These are phyloP conservation scores for Drosophila pallidifrons DNA, from an alignment of 1,140 invertebrate species.

Conservation along the genomic window DNA sequence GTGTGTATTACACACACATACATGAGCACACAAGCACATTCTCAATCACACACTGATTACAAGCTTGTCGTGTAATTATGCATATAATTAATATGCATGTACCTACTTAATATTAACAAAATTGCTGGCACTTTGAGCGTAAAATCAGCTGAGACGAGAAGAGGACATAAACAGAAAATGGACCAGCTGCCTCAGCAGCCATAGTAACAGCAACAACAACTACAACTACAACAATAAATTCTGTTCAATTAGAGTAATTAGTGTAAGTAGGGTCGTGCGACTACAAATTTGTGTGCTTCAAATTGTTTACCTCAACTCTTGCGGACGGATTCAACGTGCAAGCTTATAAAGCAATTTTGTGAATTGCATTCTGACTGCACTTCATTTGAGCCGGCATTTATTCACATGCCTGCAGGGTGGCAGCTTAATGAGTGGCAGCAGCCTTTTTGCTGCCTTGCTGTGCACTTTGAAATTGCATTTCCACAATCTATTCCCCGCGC, in stretches of 20 bases:
- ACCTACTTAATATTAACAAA: conserved; percentile 77
- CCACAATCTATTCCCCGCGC: background rate
- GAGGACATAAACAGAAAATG: conserved; percentile 19
- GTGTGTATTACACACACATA: conserved; percentile 6
- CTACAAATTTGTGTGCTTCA: background rate
- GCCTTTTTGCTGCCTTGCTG: background rate
- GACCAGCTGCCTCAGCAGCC: conserved; percentile 1
- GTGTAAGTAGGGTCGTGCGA: conserved; percentile 63
- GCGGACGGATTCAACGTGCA: conserved; percentile 9
- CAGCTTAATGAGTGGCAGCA: conserved; percentile 41
- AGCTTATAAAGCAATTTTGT: conserved; percentile 44
- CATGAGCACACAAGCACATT: background rate
- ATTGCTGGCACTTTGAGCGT: conserved; percentile 66
- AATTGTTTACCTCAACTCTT: conserved; percentile 20
- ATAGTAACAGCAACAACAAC: conserved; percentile 5
- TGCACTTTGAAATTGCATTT: conserved; percentile 29
- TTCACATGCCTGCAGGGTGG: conserved; percentile 22
- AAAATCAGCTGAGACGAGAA: conserved; percentile 33
- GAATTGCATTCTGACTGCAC: conserved; percentile 55
- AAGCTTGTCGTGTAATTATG: conserved; percentile 71
- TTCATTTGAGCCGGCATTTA: conserved; percentile 40
- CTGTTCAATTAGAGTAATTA: conserved; percentile 78
- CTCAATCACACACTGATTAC: conserved; percentile 13
- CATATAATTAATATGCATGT: conserved; percentile 81
- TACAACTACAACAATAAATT: conserved; percentile 63